Conservation (phyloP, 2,113 vertebrate genomes). For the Xenopus laevis region DNA sequence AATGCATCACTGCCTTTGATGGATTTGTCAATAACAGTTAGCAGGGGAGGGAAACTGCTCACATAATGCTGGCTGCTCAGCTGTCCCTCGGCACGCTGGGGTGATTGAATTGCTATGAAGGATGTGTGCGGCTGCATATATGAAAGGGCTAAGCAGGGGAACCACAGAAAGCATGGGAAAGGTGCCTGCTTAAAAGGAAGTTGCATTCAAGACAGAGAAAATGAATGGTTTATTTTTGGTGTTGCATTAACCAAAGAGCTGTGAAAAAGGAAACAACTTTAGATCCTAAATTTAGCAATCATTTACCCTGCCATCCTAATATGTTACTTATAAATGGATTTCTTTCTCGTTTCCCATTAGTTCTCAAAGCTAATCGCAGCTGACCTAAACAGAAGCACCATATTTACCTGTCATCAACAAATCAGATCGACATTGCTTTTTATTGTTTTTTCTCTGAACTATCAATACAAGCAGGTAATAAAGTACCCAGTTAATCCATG, state of each 20-base stretch:
- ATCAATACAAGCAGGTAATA: no score
- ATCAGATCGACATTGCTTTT: neutral
- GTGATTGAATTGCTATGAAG: slow-evolving; percentile 69
- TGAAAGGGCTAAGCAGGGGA: slow-evolving; percentile 66
- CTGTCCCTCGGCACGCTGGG: slow-evolving; percentile 55
- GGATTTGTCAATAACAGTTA: slow-evolving; percentile 92
- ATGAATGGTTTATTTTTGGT: slow-evolving; percentile 55
- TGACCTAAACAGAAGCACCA: slow-evolving; percentile 32
- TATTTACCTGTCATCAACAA: slow-evolving; percentile 26
- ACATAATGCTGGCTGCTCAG: slow-evolving; percentile 54
- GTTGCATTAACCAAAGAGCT: slow-evolving; percentile 78
- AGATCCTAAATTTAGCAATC: slow-evolving; percentile 67
- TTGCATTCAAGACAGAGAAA: slow-evolving; percentile 53
- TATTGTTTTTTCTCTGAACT: no score
- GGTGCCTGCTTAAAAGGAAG: slow-evolving; percentile 52
- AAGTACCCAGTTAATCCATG: no score
- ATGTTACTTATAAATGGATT: slow-evolving; percentile 78
- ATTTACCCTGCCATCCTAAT: slow-evolving; percentile 76
- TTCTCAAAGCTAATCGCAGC: slow-evolving; percentile 36
- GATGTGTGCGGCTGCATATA: slow-evolving; percentile 69
- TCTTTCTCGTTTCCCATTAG: slow-evolving; percentile 66
- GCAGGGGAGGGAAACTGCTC: slow-evolving; percentile 65
- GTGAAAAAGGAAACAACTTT: slow-evolving; percentile 57
- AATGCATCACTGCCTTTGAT: slow-evolving; percentile 88
- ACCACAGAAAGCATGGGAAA: slow-evolving; percentile 52